Evolutionary conservation across 2,113 vertebrate genomes (phyloP), one percentile per base, ranked within the genome.

Genomic region (Gasterosteus aculeatus): DNA sequence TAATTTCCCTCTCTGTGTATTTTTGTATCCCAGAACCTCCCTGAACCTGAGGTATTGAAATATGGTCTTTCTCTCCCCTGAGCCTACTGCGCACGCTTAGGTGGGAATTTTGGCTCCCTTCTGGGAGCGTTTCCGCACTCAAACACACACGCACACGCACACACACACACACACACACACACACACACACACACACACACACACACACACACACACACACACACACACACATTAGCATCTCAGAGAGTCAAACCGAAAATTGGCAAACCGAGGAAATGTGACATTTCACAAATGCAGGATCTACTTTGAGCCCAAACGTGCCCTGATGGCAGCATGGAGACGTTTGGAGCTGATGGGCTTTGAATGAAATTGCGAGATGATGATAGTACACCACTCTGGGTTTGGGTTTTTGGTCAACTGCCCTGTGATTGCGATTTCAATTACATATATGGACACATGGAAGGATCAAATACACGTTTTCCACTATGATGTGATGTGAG

Each of bases 201-300:
- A 26, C 22, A 26, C 22, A 26, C 22, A 26, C 22, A 26, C 22
- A 26, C 22, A 26, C 22, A 26, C 22, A 26, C 22, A 26, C 22
- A 26, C 22, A 35, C 61, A 6, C 57, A 33, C 10, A 47, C 46
- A 79, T 84, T 79, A 69, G 42, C 72, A 77, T 62, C 49, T 77
- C 41, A 61, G 44, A 79, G 61, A 77, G 78, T 73, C 70, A 41
- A 81, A 71, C 51, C 42, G 61, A 29, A 67, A 75, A 78, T 82
- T 72, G 42, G 75, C 59, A 33, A 75, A 47, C 11, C 10, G 3
- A 41, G 29, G 31, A 85, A 89, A 83, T 77, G 69, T 81, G 65
- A 56, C 73, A 75, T 76, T 75, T 73, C 49, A 73, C 26, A 79
- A 11, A 57, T 68, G 46, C 38, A 76, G 70, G 81, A 46, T 76